Evolutionary conservation across 2,113 vertebrate species (phyloP).

Genomic region (Hyla sarda): DNA sequence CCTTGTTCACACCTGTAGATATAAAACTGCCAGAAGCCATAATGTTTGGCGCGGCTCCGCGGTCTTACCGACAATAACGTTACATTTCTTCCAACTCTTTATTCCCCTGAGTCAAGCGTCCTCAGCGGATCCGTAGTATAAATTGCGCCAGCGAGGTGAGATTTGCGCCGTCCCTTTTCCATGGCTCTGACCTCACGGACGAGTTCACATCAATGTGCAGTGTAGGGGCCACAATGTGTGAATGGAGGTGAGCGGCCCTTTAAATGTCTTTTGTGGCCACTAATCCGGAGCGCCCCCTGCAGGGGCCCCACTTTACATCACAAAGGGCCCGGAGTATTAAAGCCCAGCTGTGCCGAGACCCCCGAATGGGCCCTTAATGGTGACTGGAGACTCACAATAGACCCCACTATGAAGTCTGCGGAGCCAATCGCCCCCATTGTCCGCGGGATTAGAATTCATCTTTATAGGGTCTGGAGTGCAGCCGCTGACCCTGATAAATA

Average conservation of each 20-base stretch:
- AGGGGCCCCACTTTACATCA: conserved; percentile 86
- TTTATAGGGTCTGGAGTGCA: not conserved
- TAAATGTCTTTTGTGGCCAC: conserved; percentile 92
- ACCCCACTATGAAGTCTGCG: conserved; percentile 75
- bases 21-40: too few species aligned
- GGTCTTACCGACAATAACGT: too few species aligned
- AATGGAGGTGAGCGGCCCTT: conserved; percentile 81
- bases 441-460: conserved; percentile 64
- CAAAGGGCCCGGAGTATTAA: conserved; percentile 87
- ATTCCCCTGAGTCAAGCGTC: too few species aligned
- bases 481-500: not conserved
- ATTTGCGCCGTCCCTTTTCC: conserved; percentile 81
- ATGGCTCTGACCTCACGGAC: conserved; percentile 68
- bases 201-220: conserved; percentile 58
- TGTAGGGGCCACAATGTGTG: too few species aligned
- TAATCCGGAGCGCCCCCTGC: conserved; percentile 83
- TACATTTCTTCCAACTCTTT: too few species aligned
- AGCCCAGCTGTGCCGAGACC: conserved; percentile 87
- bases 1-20: too few species aligned
- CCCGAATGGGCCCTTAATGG: conserved; percentile 84
- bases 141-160: not conserved
- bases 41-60: too few species aligned
- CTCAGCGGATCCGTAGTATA: too few species aligned
- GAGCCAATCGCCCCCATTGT: conserved; percentile 84
- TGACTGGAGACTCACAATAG: conserved; percentile 88